Evolutionary conservation across 2,888 invertebrate genomes (phyloP).

Genomic region (Drosophila acutilabella): DNA sequence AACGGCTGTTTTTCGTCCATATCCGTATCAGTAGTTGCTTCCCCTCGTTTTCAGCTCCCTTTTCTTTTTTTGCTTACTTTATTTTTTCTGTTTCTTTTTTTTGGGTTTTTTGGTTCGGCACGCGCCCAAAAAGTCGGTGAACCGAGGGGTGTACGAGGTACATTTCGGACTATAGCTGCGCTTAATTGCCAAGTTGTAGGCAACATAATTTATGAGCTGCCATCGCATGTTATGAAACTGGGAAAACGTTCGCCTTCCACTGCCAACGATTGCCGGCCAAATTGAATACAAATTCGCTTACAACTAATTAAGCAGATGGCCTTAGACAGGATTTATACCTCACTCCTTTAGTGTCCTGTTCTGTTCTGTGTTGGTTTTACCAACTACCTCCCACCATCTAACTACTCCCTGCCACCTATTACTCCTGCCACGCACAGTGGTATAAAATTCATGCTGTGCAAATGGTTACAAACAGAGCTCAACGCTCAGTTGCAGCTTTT

Average conservation of each 20-base stretch:
- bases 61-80: not conserved
- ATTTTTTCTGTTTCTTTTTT: conserved; percentile 1
- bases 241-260: not conserved
- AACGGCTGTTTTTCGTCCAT: conserved; percentile 47
- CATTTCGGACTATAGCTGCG: conserved; percentile 23
- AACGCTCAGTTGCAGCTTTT: conserved; percentile 14
- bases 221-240: conserved; percentile 58
- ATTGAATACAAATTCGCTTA: conserved; percentile 77
- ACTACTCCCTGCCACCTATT: not conserved
- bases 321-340: conserved; percentile 4
- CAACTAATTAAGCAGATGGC: conserved; percentile 70
- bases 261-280: conserved; percentile 34
- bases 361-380: too few species aligned
- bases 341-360: not conserved
- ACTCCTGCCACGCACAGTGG: not conserved
- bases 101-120: conserved; percentile 19
- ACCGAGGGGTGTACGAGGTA: not conserved
- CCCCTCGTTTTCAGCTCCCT: not conserved
- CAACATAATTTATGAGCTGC: conserved; percentile 75
- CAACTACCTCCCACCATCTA: not conserved
- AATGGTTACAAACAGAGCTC: conserved; percentile 15
- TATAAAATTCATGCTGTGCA: conserved; percentile 9
- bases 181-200: conserved; percentile 77
- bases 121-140: conserved; percentile 25
- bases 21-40: conserved; percentile 54